Base-by-base conservation (phyloP, 2,113 vertebrate genomes). In the Caranx melampygus region DNA sequence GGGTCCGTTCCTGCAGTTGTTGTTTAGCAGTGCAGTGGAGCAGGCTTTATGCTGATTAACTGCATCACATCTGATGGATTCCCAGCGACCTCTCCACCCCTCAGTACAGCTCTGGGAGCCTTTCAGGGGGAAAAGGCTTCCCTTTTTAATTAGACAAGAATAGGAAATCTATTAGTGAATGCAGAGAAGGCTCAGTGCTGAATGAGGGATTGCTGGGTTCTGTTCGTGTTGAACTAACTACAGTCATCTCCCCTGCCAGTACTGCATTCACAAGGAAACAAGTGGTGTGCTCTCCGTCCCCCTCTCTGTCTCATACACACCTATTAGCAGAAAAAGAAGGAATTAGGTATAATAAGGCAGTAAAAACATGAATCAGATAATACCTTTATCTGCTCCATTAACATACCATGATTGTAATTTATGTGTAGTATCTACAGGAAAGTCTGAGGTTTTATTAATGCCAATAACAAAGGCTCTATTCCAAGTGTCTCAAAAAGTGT, bases 41-140 rank as follows among this genome's bases (percentile, higher is more conserved):
- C 87, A 83, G 86, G 86, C 89, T 89, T 87, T 90, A 86, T 91
- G 88, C 90, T 90, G 88, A 92, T 92, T 90, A 91, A 88, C 90
- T 89, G 87, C 83, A 89, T 92, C 76, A 82, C 82, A 78, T 88
- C 83, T 84, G 91, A 92, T 91, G 88, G 82, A 88, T 89, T 92
- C 79, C 60, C 68, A 40, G 74, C 58, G 75, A 91, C 91, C 91
- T 86, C 80, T 80, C 79, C 70, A 72, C 72, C 83, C 75, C 71
- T 81, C 83, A 37, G 42, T 86, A 73, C 52, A 84, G 86, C 89
- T 85, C 78, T 78, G 62, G 65, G 78, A 82, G 82, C 54, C 76
- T 72, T 86, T 81, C 75, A 78, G 45, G 82, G 72, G 77, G 3
- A 72, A 80, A 83, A 74, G 76, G 64, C 66, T 87, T 84, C 79